These are phyloP conservation scores for Amphibalanus amphitrite DNA, from an alignment of 1,140 invertebrate species.

Conservation along the genomic window DNA sequence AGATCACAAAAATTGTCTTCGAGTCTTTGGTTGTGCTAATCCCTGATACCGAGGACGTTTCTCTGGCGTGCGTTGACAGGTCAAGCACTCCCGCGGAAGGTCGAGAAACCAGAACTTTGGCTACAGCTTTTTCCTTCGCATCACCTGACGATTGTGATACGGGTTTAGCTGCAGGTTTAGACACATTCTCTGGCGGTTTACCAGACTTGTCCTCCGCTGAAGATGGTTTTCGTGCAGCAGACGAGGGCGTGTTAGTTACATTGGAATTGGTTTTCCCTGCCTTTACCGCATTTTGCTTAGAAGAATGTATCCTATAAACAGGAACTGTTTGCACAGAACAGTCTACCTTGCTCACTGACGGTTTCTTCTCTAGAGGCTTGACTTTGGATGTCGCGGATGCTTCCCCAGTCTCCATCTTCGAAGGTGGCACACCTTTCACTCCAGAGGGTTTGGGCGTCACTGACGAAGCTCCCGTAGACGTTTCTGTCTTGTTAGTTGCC, in stretches of 20 bases:
- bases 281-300: background rate
- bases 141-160: background rate
- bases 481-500: background rate
- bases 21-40: background rate
- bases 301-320: background rate
- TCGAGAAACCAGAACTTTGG: background rate
- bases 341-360: background rate
- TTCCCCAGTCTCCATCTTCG: background rate
- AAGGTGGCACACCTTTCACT: background rate
- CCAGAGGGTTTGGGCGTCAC: background rate
- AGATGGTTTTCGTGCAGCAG: background rate
- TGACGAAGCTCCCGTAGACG: background rate
- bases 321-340: background rate
- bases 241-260: background rate
- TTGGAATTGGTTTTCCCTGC: background rate
- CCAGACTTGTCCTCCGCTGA: too few relatives aligned
- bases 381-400: background rate
- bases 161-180: background rate
- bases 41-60: background rate
- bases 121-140: background rate
- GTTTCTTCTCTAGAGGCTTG: background rate
- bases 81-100: background rate
- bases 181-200: background rate
- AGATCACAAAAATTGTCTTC: background rate
- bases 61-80: background rate